Base-by-base conservation (phyloP, 1,140 invertebrate genomes). In the Pseudachorutes palmiensis region DNA sequence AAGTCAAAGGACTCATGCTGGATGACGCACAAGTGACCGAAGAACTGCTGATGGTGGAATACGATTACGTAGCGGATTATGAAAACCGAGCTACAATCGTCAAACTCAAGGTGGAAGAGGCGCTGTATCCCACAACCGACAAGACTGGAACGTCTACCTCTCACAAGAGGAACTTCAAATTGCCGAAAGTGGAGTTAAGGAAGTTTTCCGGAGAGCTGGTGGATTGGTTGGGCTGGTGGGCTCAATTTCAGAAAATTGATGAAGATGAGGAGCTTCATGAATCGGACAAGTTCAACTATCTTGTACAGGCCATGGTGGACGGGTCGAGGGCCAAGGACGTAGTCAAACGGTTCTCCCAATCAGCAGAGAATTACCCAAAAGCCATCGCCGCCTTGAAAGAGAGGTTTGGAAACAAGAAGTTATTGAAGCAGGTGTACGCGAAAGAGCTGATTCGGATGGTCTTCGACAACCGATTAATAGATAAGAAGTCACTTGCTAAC, bases 141-240 rank as follows among this genome's bases (percentile, higher is more conserved):
- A 2, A 5, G 58, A 2, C 29, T 61, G 59, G 3, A 14, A 16
- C 59, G 59, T 30, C 33, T 60, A 19, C 51, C 24, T 3, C 5
- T 16, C 12, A 24, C 19, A 57, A 24, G 48, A 63, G 33, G 32
- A 41, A 31, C 2, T 66, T 66, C 33, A 77, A 74, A 64, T 57
- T 76, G 55, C 72, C 77, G 5, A 75, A 72, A 66, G 69, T 77
- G 9, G 73, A 78, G 49, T 32, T 76, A 1, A 63, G 31, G 28
- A 76, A 75, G 30, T 79, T 77, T 62, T 64, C 66, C 24, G 76
- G 77, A 12, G 65, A 76, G 14, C 49, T 76, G 0, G 74, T 70
- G 66, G 75, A 77, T 2, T 78, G 77, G 77, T 63, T 79, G 31
- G 57, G 62, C 1, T 79, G 77, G 65, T 78, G 76, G 76, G 71